Evolutionary conservation across 2,888 invertebrate species (phyloP).

Genomic region (Lasioglossum villosulum): DNA sequence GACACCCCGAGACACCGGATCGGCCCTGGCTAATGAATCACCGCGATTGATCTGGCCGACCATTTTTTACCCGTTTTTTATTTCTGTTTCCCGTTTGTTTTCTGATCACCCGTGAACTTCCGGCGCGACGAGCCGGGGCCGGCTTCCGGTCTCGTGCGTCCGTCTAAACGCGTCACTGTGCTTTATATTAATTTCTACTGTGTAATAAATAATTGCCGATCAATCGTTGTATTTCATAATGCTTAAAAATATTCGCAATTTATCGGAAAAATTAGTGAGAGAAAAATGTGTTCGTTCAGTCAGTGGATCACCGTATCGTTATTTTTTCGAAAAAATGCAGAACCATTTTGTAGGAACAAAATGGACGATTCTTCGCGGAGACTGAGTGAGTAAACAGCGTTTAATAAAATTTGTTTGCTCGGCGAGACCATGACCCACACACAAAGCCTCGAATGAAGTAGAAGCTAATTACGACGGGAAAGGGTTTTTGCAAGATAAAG

Average conservation of each 20-base stretch:
- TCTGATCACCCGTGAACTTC: not conserved
- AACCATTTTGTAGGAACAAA: not conserved
- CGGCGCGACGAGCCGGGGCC: not conserved
- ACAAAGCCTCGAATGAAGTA: not conserved
- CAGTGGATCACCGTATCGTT: no score
- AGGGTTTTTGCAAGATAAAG: not conserved
- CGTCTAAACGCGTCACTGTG: not conserved
- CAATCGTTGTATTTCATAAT: not conserved
- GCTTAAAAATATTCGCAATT: not conserved
- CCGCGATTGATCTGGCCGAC: not conserved
- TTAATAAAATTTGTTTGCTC: not conserved
- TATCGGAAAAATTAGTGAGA: no score
- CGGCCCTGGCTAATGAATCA: constrained; percentile 23
- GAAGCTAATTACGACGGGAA: not conserved
- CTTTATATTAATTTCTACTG: not conserved
- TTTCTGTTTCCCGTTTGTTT: not conserved
- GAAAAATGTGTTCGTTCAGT: no score
- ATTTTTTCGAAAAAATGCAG: not conserved
- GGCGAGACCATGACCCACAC: no score
- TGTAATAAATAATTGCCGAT: not conserved
- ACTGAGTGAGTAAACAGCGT: not conserved
- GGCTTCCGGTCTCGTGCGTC: not conserved
- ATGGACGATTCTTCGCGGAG: not conserved
- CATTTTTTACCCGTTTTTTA: not conserved
- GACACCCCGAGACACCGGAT: not conserved